phyloP scores from a whole-genome alignment of 1,140 invertebrate species.

The Ceratosolen fusciceps region DNA sequence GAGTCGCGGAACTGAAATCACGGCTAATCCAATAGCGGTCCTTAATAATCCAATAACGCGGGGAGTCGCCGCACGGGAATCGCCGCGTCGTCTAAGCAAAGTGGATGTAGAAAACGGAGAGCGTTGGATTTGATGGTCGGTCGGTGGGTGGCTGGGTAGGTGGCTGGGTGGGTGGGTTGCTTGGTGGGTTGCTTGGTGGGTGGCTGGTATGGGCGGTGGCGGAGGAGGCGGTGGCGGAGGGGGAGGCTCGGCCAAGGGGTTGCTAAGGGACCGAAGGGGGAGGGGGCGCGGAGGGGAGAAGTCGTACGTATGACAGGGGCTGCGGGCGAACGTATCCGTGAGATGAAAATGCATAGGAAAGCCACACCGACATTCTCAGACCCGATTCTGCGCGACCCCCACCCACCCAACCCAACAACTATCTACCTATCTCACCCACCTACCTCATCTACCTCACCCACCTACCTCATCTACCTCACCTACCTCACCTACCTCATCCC shows the following conservation, averaged over 20 bases:
- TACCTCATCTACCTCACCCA: background rate
- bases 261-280: conserved; percentile 33
- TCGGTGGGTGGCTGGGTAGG: too few species aligned
- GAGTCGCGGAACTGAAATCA: conserved; percentile 64
- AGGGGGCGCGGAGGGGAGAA: conserved; percentile 45
- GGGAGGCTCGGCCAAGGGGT: background rate
- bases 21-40: conserved; percentile 69
- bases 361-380: conserved; percentile 40
- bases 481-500: background rate
- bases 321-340: conserved; percentile 25
- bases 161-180: too few species aligned
- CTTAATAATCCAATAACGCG: conserved; percentile 71
- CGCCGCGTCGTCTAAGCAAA: conserved; percentile 52
- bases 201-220: conserved; percentile 42
- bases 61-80: conserved; percentile 41
- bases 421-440: background rate
- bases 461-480: background rate
- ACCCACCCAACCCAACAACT: conserved; percentile 45
- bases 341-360: conserved; percentile 52
- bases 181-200: too few species aligned
- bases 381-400: conserved; percentile 42
- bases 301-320: background rate
- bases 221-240: background rate
- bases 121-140: too few species aligned
- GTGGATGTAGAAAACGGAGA: conserved; percentile 49